Evolutionary conservation across 2,797 vertebrate genomes (phyloP).

Genomic region (Sternotherus odoratus): DNA sequence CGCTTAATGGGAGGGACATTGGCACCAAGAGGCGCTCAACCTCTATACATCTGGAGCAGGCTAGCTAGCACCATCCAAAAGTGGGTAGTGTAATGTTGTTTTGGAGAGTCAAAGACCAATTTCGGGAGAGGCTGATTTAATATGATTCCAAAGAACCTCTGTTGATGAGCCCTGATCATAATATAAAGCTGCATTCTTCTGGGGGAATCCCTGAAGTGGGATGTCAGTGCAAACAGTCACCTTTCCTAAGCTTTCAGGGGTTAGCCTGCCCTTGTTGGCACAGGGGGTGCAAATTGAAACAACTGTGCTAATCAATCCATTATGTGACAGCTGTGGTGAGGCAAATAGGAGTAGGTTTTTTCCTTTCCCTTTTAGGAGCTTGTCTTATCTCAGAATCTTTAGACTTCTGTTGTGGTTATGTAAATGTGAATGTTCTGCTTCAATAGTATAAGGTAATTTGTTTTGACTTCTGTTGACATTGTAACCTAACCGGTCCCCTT

Average conservation of each 20-base stretch:
- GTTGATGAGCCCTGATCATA: neutral
- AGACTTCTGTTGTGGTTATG: constrained; percentile 17
- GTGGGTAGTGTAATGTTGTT: neutral
- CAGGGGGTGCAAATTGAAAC: neutral
- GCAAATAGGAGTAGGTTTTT: neutral
- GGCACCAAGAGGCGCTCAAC: neutral
- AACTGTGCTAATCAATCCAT: neutral
- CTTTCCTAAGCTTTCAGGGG: neutral
- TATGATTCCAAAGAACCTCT: neutral
- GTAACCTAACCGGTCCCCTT: constrained; percentile 18
- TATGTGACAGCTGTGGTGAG: neutral
- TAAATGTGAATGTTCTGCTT: constrained; percentile 41
- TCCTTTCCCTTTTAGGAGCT: neutral
- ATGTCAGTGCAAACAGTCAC: neutral
- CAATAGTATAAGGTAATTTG: constrained; percentile 34
- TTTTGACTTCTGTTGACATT: constrained; percentile 53
- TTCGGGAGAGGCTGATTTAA: neutral
- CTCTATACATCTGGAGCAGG: neutral
- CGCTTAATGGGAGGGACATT: neutral
- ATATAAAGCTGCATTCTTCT: neutral
- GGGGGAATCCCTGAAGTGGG: neutral
- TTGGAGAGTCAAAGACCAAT: neutral
- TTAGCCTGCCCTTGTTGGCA: neutral
- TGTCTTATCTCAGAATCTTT: constrained; percentile 15
- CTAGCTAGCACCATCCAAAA: neutral